These are phyloP conservation scores for Gymnothorax reevesii DNA, from an alignment of 2,797 vertebrate genomes.

Conservation along the genomic window DNA sequence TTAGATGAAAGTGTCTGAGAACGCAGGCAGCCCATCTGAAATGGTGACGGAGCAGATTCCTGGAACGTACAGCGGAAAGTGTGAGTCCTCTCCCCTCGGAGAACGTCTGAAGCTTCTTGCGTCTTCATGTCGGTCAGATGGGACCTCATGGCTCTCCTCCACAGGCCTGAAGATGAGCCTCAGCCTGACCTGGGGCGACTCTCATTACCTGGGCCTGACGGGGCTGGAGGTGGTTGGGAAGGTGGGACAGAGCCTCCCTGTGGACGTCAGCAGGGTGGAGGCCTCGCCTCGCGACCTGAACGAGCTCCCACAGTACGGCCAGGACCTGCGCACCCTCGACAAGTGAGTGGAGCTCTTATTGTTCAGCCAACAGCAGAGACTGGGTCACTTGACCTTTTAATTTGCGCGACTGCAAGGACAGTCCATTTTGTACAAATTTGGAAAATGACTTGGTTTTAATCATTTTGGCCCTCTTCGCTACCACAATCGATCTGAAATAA, in stretches of 20 bases:
- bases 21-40: constrained; percentile 47
- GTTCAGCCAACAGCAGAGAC: background rate
- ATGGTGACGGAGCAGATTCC: constrained; percentile 65
- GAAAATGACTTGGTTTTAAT: too few species aligned
- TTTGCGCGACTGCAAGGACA: background rate
- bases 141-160: background rate
- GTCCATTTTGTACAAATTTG: too few species aligned
- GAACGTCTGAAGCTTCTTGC: background rate
- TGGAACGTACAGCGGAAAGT: constrained; percentile 82
- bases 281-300: constrained; percentile 87
- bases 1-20: constrained; percentile 69
- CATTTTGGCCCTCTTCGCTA: too few species aligned
- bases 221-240: constrained; percentile 89
- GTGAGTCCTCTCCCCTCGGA: constrained; percentile 69
- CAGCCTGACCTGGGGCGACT: constrained; percentile 87
- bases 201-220: constrained; percentile 88
- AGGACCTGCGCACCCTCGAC: constrained; percentile 85
- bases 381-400: background rate
- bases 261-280: constrained; percentile 77
- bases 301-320: constrained; percentile 80
- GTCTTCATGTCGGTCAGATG: background rate
- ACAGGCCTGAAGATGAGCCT: constrained; percentile 86
- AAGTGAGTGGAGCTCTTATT: constrained; percentile 74
- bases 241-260: constrained; percentile 79
- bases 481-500: too few species aligned